Conservation (phyloP, 2,888 invertebrate genomes). For the Ryuthela nishihirai region DNA sequence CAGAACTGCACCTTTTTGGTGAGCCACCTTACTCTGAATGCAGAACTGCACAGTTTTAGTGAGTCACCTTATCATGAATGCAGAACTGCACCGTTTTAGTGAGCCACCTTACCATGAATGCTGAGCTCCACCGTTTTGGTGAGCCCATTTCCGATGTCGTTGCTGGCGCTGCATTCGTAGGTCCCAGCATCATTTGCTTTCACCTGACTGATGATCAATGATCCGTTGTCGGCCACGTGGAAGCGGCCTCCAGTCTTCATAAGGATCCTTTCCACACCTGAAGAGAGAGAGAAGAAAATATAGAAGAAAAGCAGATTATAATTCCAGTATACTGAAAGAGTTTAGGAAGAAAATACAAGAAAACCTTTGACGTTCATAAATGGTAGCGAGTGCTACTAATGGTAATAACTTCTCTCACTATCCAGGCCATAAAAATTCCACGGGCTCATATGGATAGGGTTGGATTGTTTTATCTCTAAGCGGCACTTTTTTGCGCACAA, state of each 20-base stretch:
- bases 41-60: background rate
- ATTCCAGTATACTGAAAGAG: too few species aligned
- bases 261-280: constrained; percentile 7
- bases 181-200: constrained; percentile 25
- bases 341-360: too few species aligned
- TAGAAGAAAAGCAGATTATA: too few species aligned
- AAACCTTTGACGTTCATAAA: too few species aligned
- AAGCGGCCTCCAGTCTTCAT: constrained; percentile 6
- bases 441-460: too few species aligned
- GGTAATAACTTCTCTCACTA: too few species aligned
- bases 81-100: background rate
- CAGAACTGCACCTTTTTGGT: too few species aligned
- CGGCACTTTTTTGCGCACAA: too few species aligned
- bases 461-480: too few species aligned
- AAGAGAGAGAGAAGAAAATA: constrained; percentile 1
- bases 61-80: background rate
- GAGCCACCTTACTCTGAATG: too few species aligned
- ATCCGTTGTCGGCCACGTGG: constrained; percentile 22
- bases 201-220: constrained; percentile 20
- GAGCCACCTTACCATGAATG: constrained; percentile 25
- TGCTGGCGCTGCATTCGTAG: constrained; percentile 30
- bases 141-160: constrained; percentile 22
- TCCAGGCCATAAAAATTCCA: too few species aligned
- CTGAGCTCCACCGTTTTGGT: constrained; percentile 19
- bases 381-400: too few species aligned